Base-by-base conservation (phyloP, 1,140 invertebrate species). In the Pseudomyrmex cubaensis region DNA sequence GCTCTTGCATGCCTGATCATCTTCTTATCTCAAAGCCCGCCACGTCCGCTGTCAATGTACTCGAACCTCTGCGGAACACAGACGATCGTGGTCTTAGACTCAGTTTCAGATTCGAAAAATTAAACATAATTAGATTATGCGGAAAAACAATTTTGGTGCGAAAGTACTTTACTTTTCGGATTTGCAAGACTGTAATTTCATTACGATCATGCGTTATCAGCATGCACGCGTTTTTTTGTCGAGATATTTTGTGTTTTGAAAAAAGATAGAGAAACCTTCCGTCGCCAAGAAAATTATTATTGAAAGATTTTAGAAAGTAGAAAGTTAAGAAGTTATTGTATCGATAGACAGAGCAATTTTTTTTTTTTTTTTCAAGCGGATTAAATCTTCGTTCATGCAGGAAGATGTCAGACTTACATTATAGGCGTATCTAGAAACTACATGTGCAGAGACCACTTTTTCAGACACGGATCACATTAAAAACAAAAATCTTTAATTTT, bases 21-120 rank as follows among this genome's bases (percentile, higher is more conserved):
- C 73, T 66, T 80, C 69, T 13, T 85, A 78, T 87, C 78, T 92
- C 92, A 94, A 82, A 94, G 91, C 82, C 91, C 94, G 83, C 92
- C 93, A 83, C 92, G 90, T 92, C 94, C 93, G 85, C 93, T 94
- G 93, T 94, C 93, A 91, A 94, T 94, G 90, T 93, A 94, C 93
- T 94, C 94, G 94, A 94, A 94, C 90, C 91, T 91, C 93, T 94
- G 93, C 91, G 87, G 91, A 89, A 80, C 84, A 93, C 82, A 93
- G 54, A 91, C 66, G 86, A 87, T 89, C 22, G 59, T 56, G 56
- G 64, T 70, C 85, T 85, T 89, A 67, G 83, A 84, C 35, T 35
- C 35, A 35, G 10, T 56, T 46, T 35, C 20, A 50, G 13, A 44
- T 74, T n/a, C 10, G 13, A 4, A 10, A 10, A 22, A n/a, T n/a